Evolutionary conservation across 2,797 vertebrate species (phyloP), one percentile per base, ranked within the genome.

Genomic region (Anguilla obscura): DNA sequence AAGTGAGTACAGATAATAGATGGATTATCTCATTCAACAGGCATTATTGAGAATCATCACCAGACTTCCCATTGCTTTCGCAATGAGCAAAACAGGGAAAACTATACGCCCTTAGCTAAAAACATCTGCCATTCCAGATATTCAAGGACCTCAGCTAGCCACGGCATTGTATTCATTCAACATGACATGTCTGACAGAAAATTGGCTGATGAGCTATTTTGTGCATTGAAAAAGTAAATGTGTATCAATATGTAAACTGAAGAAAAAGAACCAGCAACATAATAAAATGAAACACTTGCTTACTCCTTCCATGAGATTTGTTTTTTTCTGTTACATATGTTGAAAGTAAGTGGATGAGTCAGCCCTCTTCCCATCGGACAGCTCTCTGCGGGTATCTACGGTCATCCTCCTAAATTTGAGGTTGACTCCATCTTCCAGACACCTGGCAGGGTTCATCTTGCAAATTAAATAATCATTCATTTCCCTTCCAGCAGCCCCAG

Each of bases 391-490:
- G 90, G 91, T 88, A 90, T 52, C 30, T 76, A 45, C 33, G 87
- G 91, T 91, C 89, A 90, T 89, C 91, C 86, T 90, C 86, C 88
- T 89, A 88, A 92, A 90, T 90, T 91, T 90, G 93, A 91, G 88
- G 87, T 89, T 88, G 84, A 90, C 90, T 90, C 85, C 12, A 92
- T 92, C 90, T 86, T 83, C 74, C 90, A 91, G 89, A 86, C 87
- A 92, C 91, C 91, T 93, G 90, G 92, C 90, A 74, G 91, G 91
- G 91, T 93, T 91, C 87, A 90, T 93, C 91, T 93, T 89, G 88
- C 89, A 91, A 92, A 92, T 89, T 92, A 92, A 94, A 94, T 93
- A 94, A 96, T 94, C 91, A 93, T 94, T 93, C 91, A 84, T 50
- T 90, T 91, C 86, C 90, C 93, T 92, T 88, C 90, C 85, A 90